Percentiles rank a stretch among this genome's conserved stretches.
These are phyloP conservation scores for Oophaga sylvatica DNA, from an alignment of 2,797 vertebrate species.

Conservation along the genomic window DNA sequence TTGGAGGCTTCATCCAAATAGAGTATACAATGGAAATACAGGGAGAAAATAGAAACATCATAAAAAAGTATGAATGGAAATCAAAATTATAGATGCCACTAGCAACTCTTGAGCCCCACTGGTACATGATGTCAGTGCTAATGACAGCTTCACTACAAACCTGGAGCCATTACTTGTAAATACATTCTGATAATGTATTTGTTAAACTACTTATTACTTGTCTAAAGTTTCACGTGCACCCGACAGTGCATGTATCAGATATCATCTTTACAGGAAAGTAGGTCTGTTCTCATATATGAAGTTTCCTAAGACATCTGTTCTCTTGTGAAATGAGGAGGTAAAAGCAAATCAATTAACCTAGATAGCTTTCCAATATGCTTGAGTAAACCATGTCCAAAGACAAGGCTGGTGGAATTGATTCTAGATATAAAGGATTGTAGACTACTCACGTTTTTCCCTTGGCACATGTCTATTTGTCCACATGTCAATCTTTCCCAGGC, in stretches of 20 bases:
- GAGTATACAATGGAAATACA: not conserved
- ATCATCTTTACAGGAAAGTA: constrained; percentile 21
- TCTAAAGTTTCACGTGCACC: constrained; percentile 12
- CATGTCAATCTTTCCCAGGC: not conserved
- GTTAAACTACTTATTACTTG: not conserved
- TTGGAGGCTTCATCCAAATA: not conserved
- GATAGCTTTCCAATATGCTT: constrained; percentile 62
- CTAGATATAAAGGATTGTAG: not conserved
- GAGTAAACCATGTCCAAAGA: constrained; percentile 32
- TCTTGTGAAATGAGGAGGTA: constrained; percentile 56
- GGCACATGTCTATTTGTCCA: not conserved
- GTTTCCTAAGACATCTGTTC: constrained; percentile 38
- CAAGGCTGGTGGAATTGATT: not conserved
- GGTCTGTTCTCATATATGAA: constrained; percentile 10
- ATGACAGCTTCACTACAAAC: not conserved
- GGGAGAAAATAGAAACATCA: not conserved
- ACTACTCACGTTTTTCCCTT: not conserved
- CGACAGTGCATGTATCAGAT: not conserved
- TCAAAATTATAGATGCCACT: not conserved
- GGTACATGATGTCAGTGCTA: not conserved
- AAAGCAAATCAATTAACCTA: constrained; percentile 69
- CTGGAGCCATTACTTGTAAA: not conserved
- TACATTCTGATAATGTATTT: not conserved
- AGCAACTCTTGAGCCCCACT: not conserved
- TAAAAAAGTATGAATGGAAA: not conserved